Conservation (phyloP, 2,888 invertebrate genomes). For the Argyra leucocephala region DNA sequence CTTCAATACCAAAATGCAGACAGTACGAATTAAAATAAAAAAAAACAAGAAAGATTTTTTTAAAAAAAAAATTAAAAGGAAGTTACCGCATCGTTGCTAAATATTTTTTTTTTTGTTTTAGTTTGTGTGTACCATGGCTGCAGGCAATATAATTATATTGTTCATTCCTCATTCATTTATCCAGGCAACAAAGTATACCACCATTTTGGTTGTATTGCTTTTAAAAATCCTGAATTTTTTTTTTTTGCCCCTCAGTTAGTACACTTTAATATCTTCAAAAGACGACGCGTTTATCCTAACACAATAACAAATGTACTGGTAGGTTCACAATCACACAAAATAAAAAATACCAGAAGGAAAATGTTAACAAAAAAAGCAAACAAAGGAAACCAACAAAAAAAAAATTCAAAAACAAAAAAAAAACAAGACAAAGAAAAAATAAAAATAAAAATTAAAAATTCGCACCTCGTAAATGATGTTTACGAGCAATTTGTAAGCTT, state of each 20-base stretch:
- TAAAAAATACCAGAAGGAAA: neutral
- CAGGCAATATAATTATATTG: neutral
- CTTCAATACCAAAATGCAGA: no score
- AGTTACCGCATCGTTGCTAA: neutral
- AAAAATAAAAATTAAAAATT: neutral
- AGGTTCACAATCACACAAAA: neutral
- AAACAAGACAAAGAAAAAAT: neutral
- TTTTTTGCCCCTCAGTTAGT: neutral
- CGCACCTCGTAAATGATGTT: slow-evolving; percentile 6
- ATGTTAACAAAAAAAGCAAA: neutral
- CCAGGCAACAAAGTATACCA: neutral
- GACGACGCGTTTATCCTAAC: neutral
- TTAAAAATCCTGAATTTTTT: neutral
- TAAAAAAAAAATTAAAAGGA: no score
- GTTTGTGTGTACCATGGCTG: neutral
- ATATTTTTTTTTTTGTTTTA: neutral
- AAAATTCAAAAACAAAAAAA: neutral
- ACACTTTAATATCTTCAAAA: neutral
- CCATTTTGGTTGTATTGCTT: neutral
- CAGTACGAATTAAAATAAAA: no score
- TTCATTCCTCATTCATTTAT: neutral
- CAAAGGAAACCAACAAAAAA: neutral
- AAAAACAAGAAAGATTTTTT: no score
- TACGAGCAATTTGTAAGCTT: slow-evolving; percentile 6
- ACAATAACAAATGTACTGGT: neutral